Evolutionary conservation across 2,113 vertebrate genomes (phyloP).

Genomic region (Candoia aspera): DNA sequence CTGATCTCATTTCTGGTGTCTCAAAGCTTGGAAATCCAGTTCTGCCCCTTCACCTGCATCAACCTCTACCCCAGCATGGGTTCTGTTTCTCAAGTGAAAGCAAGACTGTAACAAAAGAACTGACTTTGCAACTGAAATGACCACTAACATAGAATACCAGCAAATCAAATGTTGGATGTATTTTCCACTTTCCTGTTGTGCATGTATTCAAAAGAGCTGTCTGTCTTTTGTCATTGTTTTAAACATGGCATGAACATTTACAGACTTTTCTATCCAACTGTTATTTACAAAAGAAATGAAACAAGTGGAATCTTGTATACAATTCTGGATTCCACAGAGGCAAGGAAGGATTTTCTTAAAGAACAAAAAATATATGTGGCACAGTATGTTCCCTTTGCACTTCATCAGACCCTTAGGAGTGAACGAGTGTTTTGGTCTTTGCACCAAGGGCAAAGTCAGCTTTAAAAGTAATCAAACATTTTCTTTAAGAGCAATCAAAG

Average conservation of each 20-base stretch:
- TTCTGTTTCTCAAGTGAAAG: background rate
- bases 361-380: background rate
- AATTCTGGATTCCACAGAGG: background rate
- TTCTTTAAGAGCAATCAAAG: conserved; percentile 56
- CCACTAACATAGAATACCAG: background rate
- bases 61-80: background rate
- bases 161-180: background rate
- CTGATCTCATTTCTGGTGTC: background rate
- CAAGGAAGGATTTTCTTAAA: background rate
- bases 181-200: background rate
- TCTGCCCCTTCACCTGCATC: no score
- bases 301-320: background rate
- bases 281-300: background rate
- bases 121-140: background rate
- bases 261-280: background rate
- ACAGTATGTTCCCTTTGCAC: background rate
- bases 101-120: background rate
- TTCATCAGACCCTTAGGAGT: background rate
- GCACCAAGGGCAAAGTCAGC: conserved; percentile 47
- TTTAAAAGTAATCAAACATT: conserved; percentile 54
- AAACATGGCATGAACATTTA: background rate
- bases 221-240: background rate
- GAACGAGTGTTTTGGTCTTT: background rate
- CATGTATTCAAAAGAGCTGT: background rate
- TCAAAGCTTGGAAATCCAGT: background rate